Evolutionary conservation across 92 coral and sea anemone genomes (phyloP).

Genomic region (Paramuricea clavata): DNA sequence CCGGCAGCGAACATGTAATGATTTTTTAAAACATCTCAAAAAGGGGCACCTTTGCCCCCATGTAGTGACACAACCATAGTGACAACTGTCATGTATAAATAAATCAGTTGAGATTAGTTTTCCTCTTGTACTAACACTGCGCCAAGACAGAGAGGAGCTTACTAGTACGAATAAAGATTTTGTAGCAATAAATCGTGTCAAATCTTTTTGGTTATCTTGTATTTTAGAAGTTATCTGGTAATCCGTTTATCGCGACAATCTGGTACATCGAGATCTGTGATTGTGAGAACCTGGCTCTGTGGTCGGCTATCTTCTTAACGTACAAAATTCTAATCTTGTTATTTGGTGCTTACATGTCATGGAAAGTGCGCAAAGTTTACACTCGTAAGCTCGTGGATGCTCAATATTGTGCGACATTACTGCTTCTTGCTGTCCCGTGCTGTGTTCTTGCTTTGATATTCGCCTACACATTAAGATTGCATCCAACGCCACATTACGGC

Average conservation of each 20-base stretch:
- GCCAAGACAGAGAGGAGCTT: too few species aligned
- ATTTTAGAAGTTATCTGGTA: constrained; percentile 85
- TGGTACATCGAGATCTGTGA: constrained; percentile 87
- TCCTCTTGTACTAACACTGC: too few species aligned
- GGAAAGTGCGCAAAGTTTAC: constrained; percentile 91
- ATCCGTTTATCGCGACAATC: constrained; percentile 77
- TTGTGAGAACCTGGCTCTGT: constrained; percentile 68
- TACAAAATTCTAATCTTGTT: constrained; percentile 73
- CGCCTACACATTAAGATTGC: constrained; percentile 70
- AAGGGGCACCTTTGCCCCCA: too few species aligned
- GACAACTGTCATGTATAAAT: too few species aligned
- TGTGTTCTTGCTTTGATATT: constrained; percentile 72
- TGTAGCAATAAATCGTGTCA: too few species aligned
- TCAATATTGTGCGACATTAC: constrained; percentile 82
- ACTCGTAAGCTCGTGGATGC: constrained; percentile 88
- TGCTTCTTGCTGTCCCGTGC: constrained; percentile 75
- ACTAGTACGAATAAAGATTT: too few species aligned
- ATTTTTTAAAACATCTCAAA: too few species aligned
- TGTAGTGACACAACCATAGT: too few species aligned
- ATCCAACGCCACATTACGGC: constrained; percentile 81
- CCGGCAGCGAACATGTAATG: too few species aligned
- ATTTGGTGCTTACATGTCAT: constrained; percentile 87
- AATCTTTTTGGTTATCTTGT: neutral
- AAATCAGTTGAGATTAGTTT: too few species aligned
- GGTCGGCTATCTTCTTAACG: constrained; percentile 78